Evolutionary conservation across 2,797 vertebrate genomes (phyloP).

Genomic region (Acipenser transmontanus): DNA sequence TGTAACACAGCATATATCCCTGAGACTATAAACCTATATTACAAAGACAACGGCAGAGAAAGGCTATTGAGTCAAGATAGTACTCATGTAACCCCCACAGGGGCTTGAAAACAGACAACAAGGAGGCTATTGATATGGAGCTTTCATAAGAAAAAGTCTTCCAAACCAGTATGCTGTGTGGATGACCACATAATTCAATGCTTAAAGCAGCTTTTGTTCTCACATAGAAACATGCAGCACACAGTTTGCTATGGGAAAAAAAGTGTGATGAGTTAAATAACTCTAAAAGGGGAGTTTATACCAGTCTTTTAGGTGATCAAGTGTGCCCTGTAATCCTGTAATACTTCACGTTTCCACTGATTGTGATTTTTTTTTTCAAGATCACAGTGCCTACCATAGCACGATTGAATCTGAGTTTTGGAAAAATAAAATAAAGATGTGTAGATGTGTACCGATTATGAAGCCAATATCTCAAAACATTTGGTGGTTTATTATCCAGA

Average conservation of each 20-base stretch:
- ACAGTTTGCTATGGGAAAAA: slow-evolving; percentile 24
- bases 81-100: slow-evolving; percentile 59
- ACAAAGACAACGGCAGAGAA: slow-evolving; percentile 59
- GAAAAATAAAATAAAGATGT: no score
- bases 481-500: no score
- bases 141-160: slow-evolving; percentile 47
- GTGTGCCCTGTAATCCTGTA: no score
- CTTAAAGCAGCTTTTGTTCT: slow-evolving; percentile 60
- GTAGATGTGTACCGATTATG: no score
- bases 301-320: no score
- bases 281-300: no score
- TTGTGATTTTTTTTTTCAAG: no score
- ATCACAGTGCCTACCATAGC: no score
- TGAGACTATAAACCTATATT: slow-evolving; percentile 60
- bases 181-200: slow-evolving; percentile 48
- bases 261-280: neutral
- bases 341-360: no score
- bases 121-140: slow-evolving; percentile 59
- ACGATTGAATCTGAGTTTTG: no score
- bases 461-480: no score
- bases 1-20: slow-evolving; percentile 62
- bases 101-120: slow-evolving; percentile 56
- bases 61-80: slow-evolving; percentile 60
- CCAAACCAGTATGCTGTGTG: slow-evolving; percentile 47
- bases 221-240: slow-evolving; percentile 42